Evolutionary conservation across 2,888 invertebrate genomes (phyloP), one percentile per base, ranked within the genome.

Genomic region (Coleophora flavipennella): DNA sequence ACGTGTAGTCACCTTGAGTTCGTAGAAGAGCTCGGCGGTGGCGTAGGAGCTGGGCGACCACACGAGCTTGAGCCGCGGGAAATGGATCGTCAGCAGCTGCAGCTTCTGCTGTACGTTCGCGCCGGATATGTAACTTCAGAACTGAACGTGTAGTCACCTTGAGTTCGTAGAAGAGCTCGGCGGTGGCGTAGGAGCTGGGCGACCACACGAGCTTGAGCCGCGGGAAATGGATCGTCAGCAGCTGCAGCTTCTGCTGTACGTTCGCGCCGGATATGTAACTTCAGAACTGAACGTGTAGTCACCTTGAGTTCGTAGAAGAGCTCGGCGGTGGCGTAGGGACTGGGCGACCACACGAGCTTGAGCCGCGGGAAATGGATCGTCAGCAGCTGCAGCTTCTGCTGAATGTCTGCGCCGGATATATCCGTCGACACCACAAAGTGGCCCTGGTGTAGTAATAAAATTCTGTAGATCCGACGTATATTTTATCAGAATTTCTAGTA

Each of bases 31-130:
- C n/a, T n/a, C n/a, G n/a, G n/a, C n/a, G n/a, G n/a, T 73, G 31
- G 97, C 97, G 69, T 96, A 94, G 0, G 99, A 97, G 68, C 94
- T 96, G 2, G 96, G 96, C 10, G 97, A 97, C 99, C 99, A 99
- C 28, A 99, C 92, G 8, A 99, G 83, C 52, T 95, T 92, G 46
- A 99, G 81, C 57, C 92, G 90, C 1, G 99, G 98, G 77, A 99
- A 98, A 68, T 97, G 95, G 51, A 99, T 84, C 0, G 99, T 97
- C n/a, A 99, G 86, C 28, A 99, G 83, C 51, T 97, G 92, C 39
- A 99, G 78, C 67, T 95, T 95, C 49, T 95, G 91, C 57, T 93
- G 92, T 31, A 96, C 89, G 55, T 95, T 93, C 37, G 90, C 88
- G 55, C 89, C 92, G 12, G 91, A 89, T 42, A 90, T 86, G 54